Conservation (phyloP, 1,140 invertebrate genomes). For the Drosophila bifasciata region DNA sequence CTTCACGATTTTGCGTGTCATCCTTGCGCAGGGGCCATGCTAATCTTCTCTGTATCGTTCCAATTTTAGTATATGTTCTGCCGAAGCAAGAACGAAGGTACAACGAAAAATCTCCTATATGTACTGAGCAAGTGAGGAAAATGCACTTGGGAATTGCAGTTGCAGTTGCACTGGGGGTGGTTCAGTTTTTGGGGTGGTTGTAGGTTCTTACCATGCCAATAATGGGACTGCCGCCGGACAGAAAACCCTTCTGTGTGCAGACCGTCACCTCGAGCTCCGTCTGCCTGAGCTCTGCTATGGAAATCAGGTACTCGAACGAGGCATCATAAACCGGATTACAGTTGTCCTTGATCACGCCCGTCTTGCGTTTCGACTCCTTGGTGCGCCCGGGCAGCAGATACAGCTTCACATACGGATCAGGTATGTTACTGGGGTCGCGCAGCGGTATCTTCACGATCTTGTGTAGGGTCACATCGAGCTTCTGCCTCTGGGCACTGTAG, state of each 20-base stretch:
- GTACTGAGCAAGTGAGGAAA: conserved; percentile 15
- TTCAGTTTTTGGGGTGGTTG: conserved; percentile 12
- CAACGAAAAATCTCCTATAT: conserved; percentile 9
- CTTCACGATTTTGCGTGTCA: conserved; percentile 96
- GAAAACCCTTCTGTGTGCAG: conserved; percentile 92
- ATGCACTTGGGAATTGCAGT: conserved; percentile 58
- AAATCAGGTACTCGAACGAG: conserved; percentile 93
- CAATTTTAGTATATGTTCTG: conserved; percentile 92
- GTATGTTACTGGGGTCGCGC: conserved; percentile 94
- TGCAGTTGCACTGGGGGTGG: no score
- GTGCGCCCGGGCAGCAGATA: conserved; percentile 94
- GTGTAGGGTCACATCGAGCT: conserved; percentile 92
- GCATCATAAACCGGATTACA: conserved; percentile 96
- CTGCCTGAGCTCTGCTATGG: conserved; percentile 89
- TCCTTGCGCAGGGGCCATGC: conserved; percentile 96
- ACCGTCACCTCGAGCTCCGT: conserved; percentile 92
- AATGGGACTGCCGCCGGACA: conserved; percentile 90
- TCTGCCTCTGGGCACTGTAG: conserved; percentile 92
- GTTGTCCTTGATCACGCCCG: conserved; percentile 93
- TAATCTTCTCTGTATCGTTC: conserved; percentile 97
- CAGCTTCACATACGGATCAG: conserved; percentile 97
- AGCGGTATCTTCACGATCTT: conserved; percentile 95
- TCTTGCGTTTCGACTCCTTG: conserved; percentile 96
- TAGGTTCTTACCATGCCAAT: conserved; percentile 89
- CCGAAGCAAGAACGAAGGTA: conserved; percentile 88